phyloP scores from a whole-genome alignment of 2,113 vertebrate species.

The Ahaetulla prasina region DNA sequence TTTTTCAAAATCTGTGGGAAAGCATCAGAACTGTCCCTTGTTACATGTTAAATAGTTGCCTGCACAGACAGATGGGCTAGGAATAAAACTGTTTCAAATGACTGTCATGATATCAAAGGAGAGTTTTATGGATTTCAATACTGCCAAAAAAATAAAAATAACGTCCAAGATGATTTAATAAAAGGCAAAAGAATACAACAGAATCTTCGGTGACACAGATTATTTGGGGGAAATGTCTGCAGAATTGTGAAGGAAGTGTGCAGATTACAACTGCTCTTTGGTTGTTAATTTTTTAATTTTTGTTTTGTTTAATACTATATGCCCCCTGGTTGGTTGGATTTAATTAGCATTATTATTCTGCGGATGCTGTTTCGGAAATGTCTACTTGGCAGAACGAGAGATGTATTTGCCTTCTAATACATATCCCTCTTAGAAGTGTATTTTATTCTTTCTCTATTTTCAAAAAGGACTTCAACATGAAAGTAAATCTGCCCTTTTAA shows the following conservation, averaged over 20 bases:
- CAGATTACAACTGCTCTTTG: not conserved
- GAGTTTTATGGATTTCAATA: not conserved
- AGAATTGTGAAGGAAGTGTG: not conserved
- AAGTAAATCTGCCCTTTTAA: not conserved
- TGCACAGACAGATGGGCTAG: too few relatives aligned
- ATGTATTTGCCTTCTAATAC: not conserved
- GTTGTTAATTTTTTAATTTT: not conserved
- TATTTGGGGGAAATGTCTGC: not conserved
- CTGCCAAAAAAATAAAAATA: not conserved
- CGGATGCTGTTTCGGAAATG: not conserved
- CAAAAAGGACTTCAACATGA: not conserved
- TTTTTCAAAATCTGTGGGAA: not conserved
- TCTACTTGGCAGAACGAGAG: not conserved
- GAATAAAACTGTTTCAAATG: not conserved
- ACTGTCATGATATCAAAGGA: not conserved
- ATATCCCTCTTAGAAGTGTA: not conserved
- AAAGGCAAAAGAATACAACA: not conserved
- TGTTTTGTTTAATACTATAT: not conserved
- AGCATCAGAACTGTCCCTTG: not conserved
- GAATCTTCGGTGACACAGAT: not conserved
- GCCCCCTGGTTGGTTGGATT: not conserved
- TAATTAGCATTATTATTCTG: not conserved
- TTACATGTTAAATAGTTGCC: not conserved
- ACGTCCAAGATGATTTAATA: not conserved
- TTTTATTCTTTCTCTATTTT: not conserved